Percentiles rank a stretch among this genome's conserved stretches.
phyloP scores from a whole-genome alignment of 2,113 vertebrate genomes.

The Myrmecobius fasciatus region DNA sequence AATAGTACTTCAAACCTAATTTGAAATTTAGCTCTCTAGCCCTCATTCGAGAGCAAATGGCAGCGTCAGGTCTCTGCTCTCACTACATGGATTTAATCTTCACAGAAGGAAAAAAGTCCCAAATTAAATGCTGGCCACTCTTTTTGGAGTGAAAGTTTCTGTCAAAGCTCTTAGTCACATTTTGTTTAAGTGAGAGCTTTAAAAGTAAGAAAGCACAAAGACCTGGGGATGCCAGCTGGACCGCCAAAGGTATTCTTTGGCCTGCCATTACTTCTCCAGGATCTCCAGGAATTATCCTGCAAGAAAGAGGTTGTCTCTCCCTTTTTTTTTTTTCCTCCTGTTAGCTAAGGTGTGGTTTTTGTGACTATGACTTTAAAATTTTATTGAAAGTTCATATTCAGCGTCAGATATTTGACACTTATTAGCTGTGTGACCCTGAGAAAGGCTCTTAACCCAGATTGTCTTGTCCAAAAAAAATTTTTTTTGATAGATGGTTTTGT shows the following conservation, averaged over 20 bases:
- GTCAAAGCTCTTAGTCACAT: neutral
- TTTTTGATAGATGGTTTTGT: too few relatives aligned
- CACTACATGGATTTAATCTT: neutral
- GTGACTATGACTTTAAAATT: slow-evolving; percentile 2
- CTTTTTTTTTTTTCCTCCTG: neutral
- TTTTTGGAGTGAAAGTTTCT: too few relatives aligned
- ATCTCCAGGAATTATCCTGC: neutral
- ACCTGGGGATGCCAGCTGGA: neutral
- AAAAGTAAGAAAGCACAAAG: neutral
- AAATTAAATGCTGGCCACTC: neutral
- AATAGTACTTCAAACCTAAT: neutral
- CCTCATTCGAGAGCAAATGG: neutral
- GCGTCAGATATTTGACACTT: too few relatives aligned
- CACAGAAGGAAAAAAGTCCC: neutral
- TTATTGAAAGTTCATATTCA: neutral
- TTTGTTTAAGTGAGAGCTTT: neutral
- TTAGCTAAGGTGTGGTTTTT: slow-evolving; percentile 7
- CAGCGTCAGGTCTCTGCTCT: neutral
- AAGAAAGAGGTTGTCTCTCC: too few relatives aligned
- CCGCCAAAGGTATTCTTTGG: neutral
- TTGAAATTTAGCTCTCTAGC: neutral
- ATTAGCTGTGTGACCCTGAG: too few relatives aligned
- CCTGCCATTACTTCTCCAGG: neutral
- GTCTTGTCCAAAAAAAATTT: too few relatives aligned
- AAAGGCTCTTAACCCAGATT: too few relatives aligned